Evolutionary conservation across 2,113 vertebrate species (phyloP), one percentile per base, ranked within the genome.

Genomic region (Cyphomyrus discorhynchus): DNA sequence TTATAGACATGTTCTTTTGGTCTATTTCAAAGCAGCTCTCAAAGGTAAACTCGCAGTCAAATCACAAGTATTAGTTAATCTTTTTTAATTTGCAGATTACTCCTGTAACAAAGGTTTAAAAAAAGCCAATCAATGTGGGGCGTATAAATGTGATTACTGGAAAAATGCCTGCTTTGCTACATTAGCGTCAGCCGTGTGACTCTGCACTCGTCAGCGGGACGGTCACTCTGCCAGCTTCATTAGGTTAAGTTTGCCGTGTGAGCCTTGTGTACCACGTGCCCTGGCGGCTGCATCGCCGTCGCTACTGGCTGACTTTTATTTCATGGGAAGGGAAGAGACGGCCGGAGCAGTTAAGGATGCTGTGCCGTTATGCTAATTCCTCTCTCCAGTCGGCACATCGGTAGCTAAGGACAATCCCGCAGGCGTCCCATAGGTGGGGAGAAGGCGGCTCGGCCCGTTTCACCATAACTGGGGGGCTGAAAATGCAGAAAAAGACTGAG

Each of bases 11-110:
- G 19, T 45, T 47, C 19, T 10, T 45, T 24, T 47, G 24, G 49
- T 49, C 7, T 21, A 31, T 52, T 52, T 53, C 21, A 35, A 87
- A 19, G 85, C 31, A 19, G n/a, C n/a, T 52, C 46, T 86, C n/a
- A 86, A 86, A 52, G 27, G 50, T n/a, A 56, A 87, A 35, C 85
- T 87, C 24, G 3, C 27, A 84, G 82, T 86, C 21, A 52, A 52
- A 86, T 86, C 85, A 31, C 85, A 35, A 87, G 27, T 87, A 53
- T 35, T 15, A 87, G 42, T 84, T 84, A 84, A 87, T 35, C 50
- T 87, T 35, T 53, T 53, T 35, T 35, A 86, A 52, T 86, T 86
- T 86, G 85, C 24, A 86, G 47, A 52, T 52, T 86, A 52, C 85
- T n/a, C 82, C 45, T 47, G 45, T 84, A 84, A 84, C 85, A 86